These are phyloP conservation scores for Zygothrica quintamaculata DNA, from an alignment of 2,888 invertebrate species.

Conservation along the genomic window DNA sequence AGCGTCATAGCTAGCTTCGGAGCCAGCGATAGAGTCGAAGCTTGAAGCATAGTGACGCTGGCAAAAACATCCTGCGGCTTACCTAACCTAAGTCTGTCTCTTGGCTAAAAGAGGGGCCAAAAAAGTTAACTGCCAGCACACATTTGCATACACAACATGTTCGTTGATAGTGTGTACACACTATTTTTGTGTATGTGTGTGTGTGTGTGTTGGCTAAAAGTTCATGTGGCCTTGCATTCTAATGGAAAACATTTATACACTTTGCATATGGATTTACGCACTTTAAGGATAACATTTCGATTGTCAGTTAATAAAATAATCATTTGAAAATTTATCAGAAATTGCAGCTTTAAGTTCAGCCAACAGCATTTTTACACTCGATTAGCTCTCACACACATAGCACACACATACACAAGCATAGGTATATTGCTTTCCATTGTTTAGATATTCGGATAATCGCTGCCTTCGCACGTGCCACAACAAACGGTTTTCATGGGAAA, in stretches of 20 bases:
- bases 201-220: constrained; percentile 27
- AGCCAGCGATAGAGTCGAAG: too few species aligned
- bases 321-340: constrained; percentile 29
- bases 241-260: constrained; percentile 68
- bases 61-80: constrained; percentile 67
- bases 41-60: constrained; percentile 33
- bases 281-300: constrained; percentile 15
- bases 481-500: constrained; percentile 35
- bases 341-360: constrained; percentile 44
- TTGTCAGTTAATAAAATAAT: constrained; percentile 32
- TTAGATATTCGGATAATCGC: constrained; percentile 51
- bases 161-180: too few species aligned
- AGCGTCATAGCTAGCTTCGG: too few species aligned
- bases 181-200: constrained; percentile 3
- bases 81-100: constrained; percentile 40
- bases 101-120: constrained; percentile 30
- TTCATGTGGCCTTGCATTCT: constrained; percentile 58
- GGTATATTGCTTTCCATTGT: constrained; percentile 34
- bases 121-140: constrained; percentile 50
- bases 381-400: constrained; percentile 52
- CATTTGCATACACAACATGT: constrained; percentile 46
- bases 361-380: constrained; percentile 74
- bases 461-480: constrained; percentile 48
- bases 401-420: constrained; percentile 35
- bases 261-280: constrained; percentile 41